Percentiles rank a stretch among this genome's conserved stretches.
These are phyloP conservation scores for Podarcis cretensis DNA, from an alignment of 2,113 vertebrate genomes.

Conservation along the genomic window DNA sequence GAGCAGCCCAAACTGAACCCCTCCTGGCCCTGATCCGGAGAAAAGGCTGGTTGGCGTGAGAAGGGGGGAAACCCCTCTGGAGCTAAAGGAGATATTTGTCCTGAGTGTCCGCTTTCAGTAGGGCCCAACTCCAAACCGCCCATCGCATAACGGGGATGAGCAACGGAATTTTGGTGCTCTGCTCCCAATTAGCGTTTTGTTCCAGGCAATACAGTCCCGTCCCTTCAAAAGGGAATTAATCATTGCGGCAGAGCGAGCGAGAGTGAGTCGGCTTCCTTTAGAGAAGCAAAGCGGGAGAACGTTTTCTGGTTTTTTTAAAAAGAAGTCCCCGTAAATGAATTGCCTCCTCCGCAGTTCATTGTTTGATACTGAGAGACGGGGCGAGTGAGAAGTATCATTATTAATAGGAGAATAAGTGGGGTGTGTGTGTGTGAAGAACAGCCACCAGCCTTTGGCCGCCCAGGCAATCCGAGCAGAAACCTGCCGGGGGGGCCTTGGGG, in stretches of 20 bases:
- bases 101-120: constrained; percentile 37
- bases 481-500: accelerated
- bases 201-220: constrained; percentile 26
- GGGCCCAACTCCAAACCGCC: constrained; percentile 41
- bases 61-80: neutral
- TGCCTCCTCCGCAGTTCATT: no score
- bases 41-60: accelerated
- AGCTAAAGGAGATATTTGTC: neutral
- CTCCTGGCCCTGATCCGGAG: neutral
- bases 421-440: neutral
- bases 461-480: no score
- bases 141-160: constrained; percentile 39
- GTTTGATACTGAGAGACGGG: accelerated
- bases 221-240: constrained; percentile 58
- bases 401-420: neutral
- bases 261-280: neutral
- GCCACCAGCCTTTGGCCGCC: neutral
- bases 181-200: constrained; percentile 66
- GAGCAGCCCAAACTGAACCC: neutral
- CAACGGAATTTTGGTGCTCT: constrained; percentile 64
- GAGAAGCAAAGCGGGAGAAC: constrained; percentile 13
- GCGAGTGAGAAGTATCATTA: neutral
- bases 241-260: constrained; percentile 37
- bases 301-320: no score
- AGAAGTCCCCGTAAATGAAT: no score